phyloP scores from a whole-genome alignment of 2,797 vertebrate genomes.

The Thripadectes ignobilis region DNA sequence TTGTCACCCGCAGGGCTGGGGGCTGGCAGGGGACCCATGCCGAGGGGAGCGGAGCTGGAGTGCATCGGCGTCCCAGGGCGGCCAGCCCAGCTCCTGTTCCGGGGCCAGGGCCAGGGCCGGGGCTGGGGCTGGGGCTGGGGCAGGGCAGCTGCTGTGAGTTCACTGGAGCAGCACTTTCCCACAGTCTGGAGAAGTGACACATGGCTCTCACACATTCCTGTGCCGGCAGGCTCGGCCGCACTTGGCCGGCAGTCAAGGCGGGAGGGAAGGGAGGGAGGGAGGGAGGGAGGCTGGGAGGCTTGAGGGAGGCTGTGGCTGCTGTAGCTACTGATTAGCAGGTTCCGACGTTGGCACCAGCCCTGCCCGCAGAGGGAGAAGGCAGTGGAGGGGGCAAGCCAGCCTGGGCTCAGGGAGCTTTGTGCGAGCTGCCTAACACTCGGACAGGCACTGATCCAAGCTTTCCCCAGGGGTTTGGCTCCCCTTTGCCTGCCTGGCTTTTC shows the following conservation, averaged over 20 bases:
- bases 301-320: conserved; percentile 52
- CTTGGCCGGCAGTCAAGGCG: conserved; percentile 82
- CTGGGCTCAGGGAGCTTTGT: background rate
- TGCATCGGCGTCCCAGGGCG: conserved; percentile 81
- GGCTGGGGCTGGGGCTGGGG: conserved; percentile 74
- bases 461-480: background rate
- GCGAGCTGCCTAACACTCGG: conserved; percentile 30
- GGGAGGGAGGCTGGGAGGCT: conserved; percentile 21
- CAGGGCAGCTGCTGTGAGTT: conserved; percentile 89
- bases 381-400: background rate
- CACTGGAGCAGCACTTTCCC: conserved; percentile 97
- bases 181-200: conserved; percentile 98
- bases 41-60: conserved; percentile 78
- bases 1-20: conserved; percentile 48
- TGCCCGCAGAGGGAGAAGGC: conserved; percentile 41
- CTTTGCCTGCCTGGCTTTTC: background rate
- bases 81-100: conserved; percentile 80
- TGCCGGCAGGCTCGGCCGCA: conserved; percentile 84
- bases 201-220: conserved; percentile 97
- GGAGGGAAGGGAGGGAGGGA: conserved; percentile 57
- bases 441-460: background rate
- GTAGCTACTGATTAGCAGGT: conserved; percentile 78
- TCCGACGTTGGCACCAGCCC: conserved; percentile 73
- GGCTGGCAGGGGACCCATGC: conserved; percentile 48
- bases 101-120: background rate